Base-by-base conservation (phyloP, 2,797 vertebrate species). In the Acanthurus lineatus region DNA sequence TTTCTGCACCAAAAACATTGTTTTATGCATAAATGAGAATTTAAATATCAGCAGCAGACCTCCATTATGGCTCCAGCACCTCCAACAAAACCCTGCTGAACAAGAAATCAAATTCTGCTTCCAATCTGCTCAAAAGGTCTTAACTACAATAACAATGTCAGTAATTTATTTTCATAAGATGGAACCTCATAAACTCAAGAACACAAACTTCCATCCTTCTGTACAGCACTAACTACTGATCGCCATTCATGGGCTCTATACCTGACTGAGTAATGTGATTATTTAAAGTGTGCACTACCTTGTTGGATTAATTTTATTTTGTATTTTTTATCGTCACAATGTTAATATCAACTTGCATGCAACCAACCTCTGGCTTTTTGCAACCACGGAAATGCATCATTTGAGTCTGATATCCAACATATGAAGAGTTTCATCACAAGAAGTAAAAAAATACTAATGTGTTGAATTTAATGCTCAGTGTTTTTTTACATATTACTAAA, bases 271-370 rank as follows among this genome's bases (percentile, higher is more conserved):
- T 74, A 80, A 81, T 86, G 82, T 89, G 85, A 86, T 75, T 87
- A 67, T 86, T 82, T 69, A 62, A 79, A 60, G 54, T 86, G 83
- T 90, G 88, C 79, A 86, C 84, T 86, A 71, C 70, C 72, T 86
- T 76, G 51, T 88, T 84, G 63, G 40, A n/a, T n/a, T n/a, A 77
- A 57, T 58, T 51, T 44, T 77, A 71, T 45, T 57, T 47, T n/a
- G n/a, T n/a, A n/a, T 32, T 20, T 77, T 84, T 73, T 84, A 53
- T 73, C 64, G 57, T 89, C 76, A 79, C 71, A 59, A 53, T 89
- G 79, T 88, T 83, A 47, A 84, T 87, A 80, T 87, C 44, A 47
- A 77, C 79, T 60, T 87, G 93, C 93, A 94, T 92, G 92, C 65
- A 65, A 58, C 62, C 83, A 67, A 20, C 79, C 48, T 79, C 17